Conservation (phyloP, 2,797 vertebrate genomes). For the Lutra lutra region DNA sequence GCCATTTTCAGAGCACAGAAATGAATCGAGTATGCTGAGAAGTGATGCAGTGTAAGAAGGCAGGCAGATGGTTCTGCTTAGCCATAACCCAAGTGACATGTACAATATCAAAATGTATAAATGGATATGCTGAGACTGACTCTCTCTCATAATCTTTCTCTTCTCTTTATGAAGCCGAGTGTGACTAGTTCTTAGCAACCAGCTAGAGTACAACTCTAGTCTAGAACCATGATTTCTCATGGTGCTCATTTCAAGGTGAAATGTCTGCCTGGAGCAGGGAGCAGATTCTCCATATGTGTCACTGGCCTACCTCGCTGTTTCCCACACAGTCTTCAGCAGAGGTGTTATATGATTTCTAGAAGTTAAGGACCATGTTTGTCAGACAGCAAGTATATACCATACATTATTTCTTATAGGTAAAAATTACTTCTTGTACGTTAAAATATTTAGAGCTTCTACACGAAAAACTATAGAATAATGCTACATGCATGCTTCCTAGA, state of each 20-base stretch:
- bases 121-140: background rate
- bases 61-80: background rate
- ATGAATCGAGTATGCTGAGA: background rate
- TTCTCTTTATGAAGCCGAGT: background rate
- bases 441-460: slow-evolving; percentile 5
- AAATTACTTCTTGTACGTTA: background rate
- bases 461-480: background rate
- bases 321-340: background rate
- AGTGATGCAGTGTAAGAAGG: background rate
- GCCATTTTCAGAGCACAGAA: background rate
- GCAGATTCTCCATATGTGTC: background rate
- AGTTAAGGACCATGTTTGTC: background rate
- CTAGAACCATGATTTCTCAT: background rate
- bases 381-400: background rate
- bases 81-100: background rate
- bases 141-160: background rate
- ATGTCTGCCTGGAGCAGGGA: background rate
- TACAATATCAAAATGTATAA: background rate
- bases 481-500: background rate
- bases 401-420: background rate
- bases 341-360: background rate
- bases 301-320: background rate
- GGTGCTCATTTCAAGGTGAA: background rate
- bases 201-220: background rate
- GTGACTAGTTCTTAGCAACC: background rate